These are phyloP conservation scores for Noctua pronuba DNA, from an alignment of 2,888 invertebrate species.

Conservation along the genomic window DNA sequence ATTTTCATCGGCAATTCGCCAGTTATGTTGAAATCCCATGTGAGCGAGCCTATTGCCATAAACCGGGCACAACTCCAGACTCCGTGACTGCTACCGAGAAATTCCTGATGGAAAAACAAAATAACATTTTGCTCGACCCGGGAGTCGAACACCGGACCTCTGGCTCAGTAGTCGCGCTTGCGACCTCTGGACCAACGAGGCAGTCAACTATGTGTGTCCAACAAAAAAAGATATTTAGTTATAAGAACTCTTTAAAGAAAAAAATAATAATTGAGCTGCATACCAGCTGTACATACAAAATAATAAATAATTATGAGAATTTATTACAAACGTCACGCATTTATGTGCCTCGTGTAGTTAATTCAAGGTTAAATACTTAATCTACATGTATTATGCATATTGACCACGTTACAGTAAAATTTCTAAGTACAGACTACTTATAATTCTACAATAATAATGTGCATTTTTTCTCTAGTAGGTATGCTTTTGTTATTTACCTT, in stretches of 20 bases:
- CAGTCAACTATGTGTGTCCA: not conserved
- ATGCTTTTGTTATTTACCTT: too few species aligned
- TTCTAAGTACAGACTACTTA: not conserved
- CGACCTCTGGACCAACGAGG: not conserved
- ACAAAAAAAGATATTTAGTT: not conserved
- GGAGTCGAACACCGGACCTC: not conserved
- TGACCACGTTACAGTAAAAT: not conserved
- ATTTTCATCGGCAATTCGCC: too few species aligned
- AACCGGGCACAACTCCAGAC: not conserved
- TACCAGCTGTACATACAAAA: not conserved
- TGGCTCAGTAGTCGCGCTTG: not conserved
- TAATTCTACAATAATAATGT: not conserved
- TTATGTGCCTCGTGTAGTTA: not conserved
- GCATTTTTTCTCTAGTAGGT: not conserved
- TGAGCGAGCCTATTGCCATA: not conserved
- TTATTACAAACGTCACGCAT: constrained; percentile 1
- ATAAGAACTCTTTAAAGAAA: not conserved
- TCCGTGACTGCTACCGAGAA: not conserved
- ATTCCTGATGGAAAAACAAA: not conserved
- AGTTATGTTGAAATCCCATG: not conserved
- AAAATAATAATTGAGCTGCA: not conserved
- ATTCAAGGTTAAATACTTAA: not conserved
- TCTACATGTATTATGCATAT: not conserved
- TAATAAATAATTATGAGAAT: not conserved
- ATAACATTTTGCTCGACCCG: not conserved